A percentile compares a stretch with the other conserved stretches of the same genome.
Conservation (phyloP, 2,888 invertebrate species). For the Chrysina gloriosa region DNA sequence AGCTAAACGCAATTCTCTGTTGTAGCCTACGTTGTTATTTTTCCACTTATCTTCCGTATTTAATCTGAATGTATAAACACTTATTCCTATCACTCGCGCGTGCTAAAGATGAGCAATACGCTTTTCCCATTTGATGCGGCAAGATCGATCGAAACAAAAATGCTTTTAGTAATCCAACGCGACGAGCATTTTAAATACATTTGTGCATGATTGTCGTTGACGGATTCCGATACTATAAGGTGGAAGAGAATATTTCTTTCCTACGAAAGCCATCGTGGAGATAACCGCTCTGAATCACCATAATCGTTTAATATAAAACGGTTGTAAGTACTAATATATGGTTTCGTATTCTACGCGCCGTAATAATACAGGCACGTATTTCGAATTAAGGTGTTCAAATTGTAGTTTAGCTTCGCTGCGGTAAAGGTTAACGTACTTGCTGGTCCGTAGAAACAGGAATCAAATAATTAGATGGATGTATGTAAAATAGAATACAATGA, state of each 20-base stretch:
- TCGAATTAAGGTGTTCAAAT: constrained; percentile 32
- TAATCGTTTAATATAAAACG: constrained; percentile 32
- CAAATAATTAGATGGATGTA: constrained; percentile 4
- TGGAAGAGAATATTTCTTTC: constrained; percentile 10
- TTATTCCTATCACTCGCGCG: not conserved
- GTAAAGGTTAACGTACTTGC: constrained; percentile 34
- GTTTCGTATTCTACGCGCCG: constrained; percentile 21
- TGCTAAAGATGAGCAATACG: constrained; percentile 27
- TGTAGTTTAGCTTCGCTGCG: constrained; percentile 3
- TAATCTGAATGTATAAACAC: constrained; percentile 17
- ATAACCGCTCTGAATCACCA: constrained; percentile 30
- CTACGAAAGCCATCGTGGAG: constrained; percentile 18
- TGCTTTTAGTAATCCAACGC: constrained; percentile 17
- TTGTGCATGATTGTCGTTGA: constrained; percentile 29
- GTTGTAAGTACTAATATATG: constrained; percentile 21
- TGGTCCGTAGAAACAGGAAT: constrained; percentile 19
- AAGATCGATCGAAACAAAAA: constrained; percentile 21
- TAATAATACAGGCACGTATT: constrained; percentile 29
- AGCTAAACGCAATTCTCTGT: not conserved
- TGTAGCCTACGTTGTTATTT: not conserved
- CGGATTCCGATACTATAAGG: constrained; percentile 23
- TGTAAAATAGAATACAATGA: constrained; percentile 4
- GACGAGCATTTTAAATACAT: constrained; percentile 24
- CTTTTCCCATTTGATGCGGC: constrained; percentile 13
- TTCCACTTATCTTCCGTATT: not conserved